A percentile compares a stretch with the other conserved stretches of the same genome.
These are phyloP conservation scores for Patagioenas fasciata DNA, from an alignment of 2,113 vertebrate genomes.

Conservation along the genomic window DNA sequence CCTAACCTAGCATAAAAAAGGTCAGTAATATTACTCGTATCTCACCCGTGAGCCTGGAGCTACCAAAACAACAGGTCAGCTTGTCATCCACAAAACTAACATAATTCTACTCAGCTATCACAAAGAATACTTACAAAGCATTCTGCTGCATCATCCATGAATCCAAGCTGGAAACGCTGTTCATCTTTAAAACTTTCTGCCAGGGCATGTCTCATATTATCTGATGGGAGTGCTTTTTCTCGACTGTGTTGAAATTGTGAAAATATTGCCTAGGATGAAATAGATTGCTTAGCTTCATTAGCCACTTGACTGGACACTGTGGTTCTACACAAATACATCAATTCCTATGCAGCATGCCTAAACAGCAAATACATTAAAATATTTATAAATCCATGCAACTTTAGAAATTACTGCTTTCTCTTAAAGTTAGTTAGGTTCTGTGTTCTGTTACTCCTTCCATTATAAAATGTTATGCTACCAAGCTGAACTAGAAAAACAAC, in stretches of 20 bases:
- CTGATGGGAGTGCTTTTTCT: conserved; percentile 93
- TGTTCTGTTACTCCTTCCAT: not conserved
- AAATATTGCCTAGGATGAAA: conserved; percentile 85
- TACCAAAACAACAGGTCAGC: not conserved
- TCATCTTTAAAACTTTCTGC: conserved; percentile 98
- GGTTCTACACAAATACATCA: not conserved
- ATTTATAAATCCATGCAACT: not conserved
- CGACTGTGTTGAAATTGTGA: conserved; percentile 93
- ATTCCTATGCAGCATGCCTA: not conserved
- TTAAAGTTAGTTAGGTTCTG: not conserved
- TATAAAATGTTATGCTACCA: not conserved
- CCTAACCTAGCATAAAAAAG: not conserved
- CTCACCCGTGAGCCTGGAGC: not conserved
- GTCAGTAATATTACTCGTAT: not conserved
- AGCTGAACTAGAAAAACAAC: not conserved
- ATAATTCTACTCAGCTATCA: not conserved
- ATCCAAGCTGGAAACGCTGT: conserved; percentile 95
- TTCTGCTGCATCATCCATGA: conserved; percentile 98
- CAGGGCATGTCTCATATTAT: conserved; percentile 92
- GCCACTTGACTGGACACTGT: not conserved
- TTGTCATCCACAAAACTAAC: not conserved
- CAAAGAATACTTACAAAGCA: conserved; percentile 89
- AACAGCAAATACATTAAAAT: not conserved
- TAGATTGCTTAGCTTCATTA: not conserved
- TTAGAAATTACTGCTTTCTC: not conserved